These are phyloP conservation scores for Scytalopus superciliaris DNA, from an alignment of 2,113 vertebrate species.

Conservation along the genomic window DNA sequence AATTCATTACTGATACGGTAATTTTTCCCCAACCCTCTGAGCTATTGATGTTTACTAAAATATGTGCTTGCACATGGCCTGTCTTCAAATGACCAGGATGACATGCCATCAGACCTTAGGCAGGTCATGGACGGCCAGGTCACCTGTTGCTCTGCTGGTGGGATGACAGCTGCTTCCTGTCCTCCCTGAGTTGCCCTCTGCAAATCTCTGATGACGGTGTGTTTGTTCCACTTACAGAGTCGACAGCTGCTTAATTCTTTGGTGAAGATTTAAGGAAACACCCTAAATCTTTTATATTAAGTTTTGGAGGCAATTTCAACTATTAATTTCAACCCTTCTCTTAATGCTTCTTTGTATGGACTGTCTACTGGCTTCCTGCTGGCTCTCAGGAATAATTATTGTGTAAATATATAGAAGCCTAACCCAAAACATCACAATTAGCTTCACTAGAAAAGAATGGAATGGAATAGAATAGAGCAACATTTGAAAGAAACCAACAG, in stretches of 20 bases:
- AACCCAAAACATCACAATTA: background rate
- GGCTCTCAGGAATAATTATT: background rate
- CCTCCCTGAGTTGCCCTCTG: background rate
- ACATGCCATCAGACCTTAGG: background rate
- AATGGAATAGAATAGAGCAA: background rate
- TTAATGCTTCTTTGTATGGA: background rate
- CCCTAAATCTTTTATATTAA: background rate
- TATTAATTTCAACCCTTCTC: background rate
- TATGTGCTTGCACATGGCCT: accelerated
- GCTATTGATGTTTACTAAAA: background rate
- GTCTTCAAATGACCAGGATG: background rate
- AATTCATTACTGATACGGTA: background rate
- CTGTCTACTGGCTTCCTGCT: background rate
- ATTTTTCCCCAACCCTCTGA: too few relatives aligned
- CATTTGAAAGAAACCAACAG: background rate
- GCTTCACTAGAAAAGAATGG: background rate
- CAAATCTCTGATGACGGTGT: background rate
- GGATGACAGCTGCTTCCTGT: background rate
- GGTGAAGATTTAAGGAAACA: background rate
- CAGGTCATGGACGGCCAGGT: accelerated
- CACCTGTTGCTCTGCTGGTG: accelerated
- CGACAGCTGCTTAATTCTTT: background rate
- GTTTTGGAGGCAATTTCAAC: background rate
- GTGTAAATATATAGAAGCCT: background rate
- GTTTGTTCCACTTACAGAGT: background rate